phyloP scores from a whole-genome alignment of 2,888 invertebrate species.

The Machimus rusticus region DNA sequence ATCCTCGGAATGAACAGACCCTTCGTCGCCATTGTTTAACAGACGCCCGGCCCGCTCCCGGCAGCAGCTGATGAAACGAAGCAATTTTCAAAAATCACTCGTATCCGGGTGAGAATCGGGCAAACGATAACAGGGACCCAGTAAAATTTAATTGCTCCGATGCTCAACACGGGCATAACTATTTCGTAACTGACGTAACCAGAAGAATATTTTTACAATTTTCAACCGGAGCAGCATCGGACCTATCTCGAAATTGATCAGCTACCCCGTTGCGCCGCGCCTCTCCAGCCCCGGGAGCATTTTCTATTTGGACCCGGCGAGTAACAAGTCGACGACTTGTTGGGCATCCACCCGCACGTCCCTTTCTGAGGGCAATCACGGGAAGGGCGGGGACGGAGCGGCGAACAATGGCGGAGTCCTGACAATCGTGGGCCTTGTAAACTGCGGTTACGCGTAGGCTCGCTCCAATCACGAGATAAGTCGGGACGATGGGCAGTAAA shows the following conservation, averaged over 20 bases:
- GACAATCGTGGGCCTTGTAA: constrained; percentile 1
- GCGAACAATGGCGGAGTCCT: background rate
- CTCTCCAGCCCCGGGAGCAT: background rate
- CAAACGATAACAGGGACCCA: constrained; percentile 16
- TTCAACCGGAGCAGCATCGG: background rate
- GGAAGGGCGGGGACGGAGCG: background rate
- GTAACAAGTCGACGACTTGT: constrained; percentile 40
- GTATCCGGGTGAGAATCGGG: constrained; percentile 36
- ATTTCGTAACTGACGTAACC: constrained; percentile 24
- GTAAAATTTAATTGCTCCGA: constrained; percentile 37
- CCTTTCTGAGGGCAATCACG: background rate
- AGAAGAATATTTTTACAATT: constrained; percentile 35
- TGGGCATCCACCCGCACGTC: background rate
- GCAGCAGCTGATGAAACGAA: background rate
- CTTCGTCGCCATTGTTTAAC: background rate
- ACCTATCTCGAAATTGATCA: constrained; percentile 18
- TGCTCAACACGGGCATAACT: constrained; percentile 34
- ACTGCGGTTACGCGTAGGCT: constrained; percentile 36
- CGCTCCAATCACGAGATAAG: constrained; percentile 14
- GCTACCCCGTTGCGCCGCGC: background rate
- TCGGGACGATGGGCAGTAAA: constrained; percentile 34
- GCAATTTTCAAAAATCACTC: constrained; percentile 36
- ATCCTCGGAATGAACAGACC: constrained; percentile 20
- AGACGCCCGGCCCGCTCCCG: background rate
- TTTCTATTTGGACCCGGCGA: background rate